Evolutionary conservation across 2,888 invertebrate species (phyloP).

Genomic region (Entomobrya multifasciata): DNA sequence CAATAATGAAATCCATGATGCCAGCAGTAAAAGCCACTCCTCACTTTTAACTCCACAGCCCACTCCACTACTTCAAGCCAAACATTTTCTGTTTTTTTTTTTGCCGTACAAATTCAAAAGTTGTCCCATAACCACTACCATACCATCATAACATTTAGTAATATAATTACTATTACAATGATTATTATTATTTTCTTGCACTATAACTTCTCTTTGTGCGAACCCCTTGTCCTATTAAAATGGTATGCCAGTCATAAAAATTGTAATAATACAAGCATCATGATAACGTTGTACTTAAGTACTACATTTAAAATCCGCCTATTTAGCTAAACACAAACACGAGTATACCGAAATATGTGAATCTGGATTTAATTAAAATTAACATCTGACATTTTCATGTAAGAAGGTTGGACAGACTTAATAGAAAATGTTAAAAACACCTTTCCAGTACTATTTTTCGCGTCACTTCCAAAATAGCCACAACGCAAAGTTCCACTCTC

Average conservation of each 20-base stretch:
- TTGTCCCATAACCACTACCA: conserved; percentile 11
- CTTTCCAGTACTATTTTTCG: background rate
- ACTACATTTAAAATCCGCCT: no score
- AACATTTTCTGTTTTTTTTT: no score
- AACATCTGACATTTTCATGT: no score
- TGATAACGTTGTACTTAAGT: background rate
- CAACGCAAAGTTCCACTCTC: background rate
- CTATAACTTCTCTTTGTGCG: background rate
- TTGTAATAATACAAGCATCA: no score
- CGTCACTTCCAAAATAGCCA: background rate
- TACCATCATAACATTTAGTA: background rate
- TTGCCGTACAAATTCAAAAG: conserved; percentile 7
- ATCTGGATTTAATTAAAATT: no score
- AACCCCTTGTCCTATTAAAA: background rate
- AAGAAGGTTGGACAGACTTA: background rate
- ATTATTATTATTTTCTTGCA: conserved; percentile 20
- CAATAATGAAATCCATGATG: background rate
- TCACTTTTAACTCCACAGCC: background rate
- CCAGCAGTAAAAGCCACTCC: no score
- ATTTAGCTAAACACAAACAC: no score
- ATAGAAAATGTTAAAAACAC: background rate
- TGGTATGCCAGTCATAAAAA: no score
- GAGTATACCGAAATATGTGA: background rate
- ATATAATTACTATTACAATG: conserved; percentile 17
- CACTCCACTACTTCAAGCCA: background rate